Percentiles rank a stretch among this genome's conserved stretches.
phyloP scores from a whole-genome alignment of 1,140 invertebrate species.

The Pseudomyrmex cubaensis region DNA sequence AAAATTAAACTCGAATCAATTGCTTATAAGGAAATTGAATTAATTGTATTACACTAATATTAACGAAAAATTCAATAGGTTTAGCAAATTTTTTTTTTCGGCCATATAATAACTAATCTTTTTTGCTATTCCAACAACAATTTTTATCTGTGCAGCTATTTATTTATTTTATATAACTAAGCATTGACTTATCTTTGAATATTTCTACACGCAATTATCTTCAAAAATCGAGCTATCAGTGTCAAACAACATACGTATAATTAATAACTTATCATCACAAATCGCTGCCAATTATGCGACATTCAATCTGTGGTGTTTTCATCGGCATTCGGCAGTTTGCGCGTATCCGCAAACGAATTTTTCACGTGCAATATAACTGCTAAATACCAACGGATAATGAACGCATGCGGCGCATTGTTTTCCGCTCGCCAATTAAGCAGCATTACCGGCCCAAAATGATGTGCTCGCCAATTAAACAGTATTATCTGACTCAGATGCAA shows the following conservation, averaged over 20 bases:
- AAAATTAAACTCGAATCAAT: too few relatives aligned
- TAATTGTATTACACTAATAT: too few relatives aligned
- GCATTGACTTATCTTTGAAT: too few relatives aligned
- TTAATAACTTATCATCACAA: neutral
- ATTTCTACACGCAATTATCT: too few relatives aligned
- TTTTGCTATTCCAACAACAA: too few relatives aligned
- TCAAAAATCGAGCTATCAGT: neutral
- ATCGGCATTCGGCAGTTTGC: neutral
- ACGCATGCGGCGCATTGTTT: slow-evolving; percentile 63
- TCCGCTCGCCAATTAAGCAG: slow-evolving; percentile 61
- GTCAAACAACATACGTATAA: neutral
- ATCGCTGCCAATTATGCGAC: slow-evolving; percentile 5
- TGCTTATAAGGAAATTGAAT: too few relatives aligned
- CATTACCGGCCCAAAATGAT: slow-evolving; percentile 61
- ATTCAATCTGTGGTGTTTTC: slow-evolving; percentile 30
- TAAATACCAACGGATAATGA: slow-evolving; percentile 51
- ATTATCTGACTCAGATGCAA: slow-evolving; percentile 54
- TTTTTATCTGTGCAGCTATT: too few relatives aligned
- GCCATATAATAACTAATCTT: too few relatives aligned
- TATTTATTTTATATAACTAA: too few relatives aligned
- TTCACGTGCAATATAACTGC: neutral
- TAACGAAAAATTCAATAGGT: too few relatives aligned
- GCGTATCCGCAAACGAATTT: neutral
- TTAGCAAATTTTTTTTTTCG: too few relatives aligned
- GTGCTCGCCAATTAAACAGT: slow-evolving; percentile 61